Conservation (phyloP, 2,797 vertebrate species). For the Sebastes oblongus region DNA sequence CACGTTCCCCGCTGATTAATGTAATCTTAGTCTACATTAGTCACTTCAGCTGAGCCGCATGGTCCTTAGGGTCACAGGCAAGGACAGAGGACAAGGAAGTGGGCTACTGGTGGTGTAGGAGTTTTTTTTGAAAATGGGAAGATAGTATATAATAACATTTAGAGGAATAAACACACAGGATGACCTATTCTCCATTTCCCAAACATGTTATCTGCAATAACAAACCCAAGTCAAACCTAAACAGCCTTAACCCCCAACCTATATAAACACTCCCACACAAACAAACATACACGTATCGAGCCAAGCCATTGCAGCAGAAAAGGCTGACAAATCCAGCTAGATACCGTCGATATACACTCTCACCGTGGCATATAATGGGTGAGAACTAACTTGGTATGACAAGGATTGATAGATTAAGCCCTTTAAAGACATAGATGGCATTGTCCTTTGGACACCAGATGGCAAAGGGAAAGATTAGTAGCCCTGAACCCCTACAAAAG, state of each 20-base stretch:
- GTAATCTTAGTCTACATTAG: slow-evolving; percentile 78
- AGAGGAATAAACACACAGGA: slow-evolving; percentile 20
- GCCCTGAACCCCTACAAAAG: slow-evolving; percentile 51
- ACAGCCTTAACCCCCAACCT: slow-evolving; percentile 21
- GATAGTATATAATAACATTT: slow-evolving; percentile 12
- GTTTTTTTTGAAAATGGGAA: slow-evolving; percentile 19
- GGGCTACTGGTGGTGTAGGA: not conserved
- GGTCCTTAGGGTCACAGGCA: slow-evolving; percentile 53
- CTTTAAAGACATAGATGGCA: slow-evolving; percentile 62
- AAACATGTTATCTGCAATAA: slow-evolving; percentile 43
- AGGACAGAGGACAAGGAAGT: slow-evolving; percentile 44
- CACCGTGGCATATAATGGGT: slow-evolving; percentile 15
- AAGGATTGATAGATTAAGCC: slow-evolving; percentile 41
- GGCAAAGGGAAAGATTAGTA: slow-evolving; percentile 71
- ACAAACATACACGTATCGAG: slow-evolving; percentile 23
- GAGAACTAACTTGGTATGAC: slow-evolving; percentile 40
- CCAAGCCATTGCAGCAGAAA: slow-evolving; percentile 7
- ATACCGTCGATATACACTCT: slow-evolving; percentile 3
- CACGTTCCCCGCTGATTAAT: slow-evolving; percentile 80
- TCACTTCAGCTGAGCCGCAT: slow-evolving; percentile 62
- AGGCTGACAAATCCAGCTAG: slow-evolving; percentile 19
- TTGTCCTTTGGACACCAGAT: slow-evolving; percentile 72
- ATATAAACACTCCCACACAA: slow-evolving; percentile 37
- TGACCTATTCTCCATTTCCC: slow-evolving; percentile 31
- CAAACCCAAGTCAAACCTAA: slow-evolving; percentile 38